These are phyloP conservation scores for Julus scanicus DNA, from an alignment of 2,888 invertebrate genomes.

Conservation along the genomic window DNA sequence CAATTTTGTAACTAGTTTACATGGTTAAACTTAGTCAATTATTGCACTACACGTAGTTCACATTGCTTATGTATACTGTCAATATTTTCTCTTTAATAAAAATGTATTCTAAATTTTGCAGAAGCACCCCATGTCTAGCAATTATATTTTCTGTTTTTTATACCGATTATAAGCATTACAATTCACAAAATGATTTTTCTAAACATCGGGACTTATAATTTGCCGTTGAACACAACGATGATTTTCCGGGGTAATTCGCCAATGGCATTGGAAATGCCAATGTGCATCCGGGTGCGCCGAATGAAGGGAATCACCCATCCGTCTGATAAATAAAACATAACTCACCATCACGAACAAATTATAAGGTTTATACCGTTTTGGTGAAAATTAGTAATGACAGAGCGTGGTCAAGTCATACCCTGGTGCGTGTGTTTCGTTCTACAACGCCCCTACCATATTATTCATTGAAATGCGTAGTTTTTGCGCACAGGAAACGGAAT, in stretches of 20 bases:
- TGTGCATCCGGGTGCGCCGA: slow-evolving; percentile 34
- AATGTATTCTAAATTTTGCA: neutral
- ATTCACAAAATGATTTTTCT: neutral
- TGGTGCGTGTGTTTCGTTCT: neutral
- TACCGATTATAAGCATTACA: no score
- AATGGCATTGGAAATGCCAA: slow-evolving; percentile 32
- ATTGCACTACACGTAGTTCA: no score
- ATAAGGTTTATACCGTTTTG: neutral
- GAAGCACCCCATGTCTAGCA: neutral
- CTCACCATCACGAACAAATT: slow-evolving; percentile 41
- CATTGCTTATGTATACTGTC: no score
- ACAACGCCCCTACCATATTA: neutral
- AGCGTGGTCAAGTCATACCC: slow-evolving; percentile 24
- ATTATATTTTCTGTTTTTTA: no score
- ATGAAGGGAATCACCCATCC: slow-evolving; percentile 30
- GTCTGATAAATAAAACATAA: neutral
- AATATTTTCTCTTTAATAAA: no score
- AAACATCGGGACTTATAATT: neutral
- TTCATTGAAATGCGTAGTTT: slow-evolving; percentile 24
- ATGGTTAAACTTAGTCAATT: no score
- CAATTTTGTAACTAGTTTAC: no score
- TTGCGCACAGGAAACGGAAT: neutral
- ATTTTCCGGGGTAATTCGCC: slow-evolving; percentile 23
- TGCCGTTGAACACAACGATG: neutral
- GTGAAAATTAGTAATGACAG: neutral